Conservation (phyloP, 2,797 vertebrate genomes). For the Trichosurus vulpecula region DNA sequence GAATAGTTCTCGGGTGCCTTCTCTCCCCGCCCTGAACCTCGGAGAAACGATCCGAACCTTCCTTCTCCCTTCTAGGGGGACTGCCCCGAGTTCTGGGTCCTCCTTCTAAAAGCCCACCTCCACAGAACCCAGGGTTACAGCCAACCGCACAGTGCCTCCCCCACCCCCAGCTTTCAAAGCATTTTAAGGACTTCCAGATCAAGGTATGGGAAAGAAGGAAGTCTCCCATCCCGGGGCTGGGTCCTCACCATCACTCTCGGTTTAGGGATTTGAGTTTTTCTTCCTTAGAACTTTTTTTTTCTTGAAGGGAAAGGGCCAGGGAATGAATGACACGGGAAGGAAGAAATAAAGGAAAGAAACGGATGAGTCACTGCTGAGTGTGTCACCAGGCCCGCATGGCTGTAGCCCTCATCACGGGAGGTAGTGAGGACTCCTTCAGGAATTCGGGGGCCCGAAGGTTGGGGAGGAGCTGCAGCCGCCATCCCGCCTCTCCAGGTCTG, state of each 20-base stretch:
- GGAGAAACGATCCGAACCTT: neutral
- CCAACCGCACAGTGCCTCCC: neutral
- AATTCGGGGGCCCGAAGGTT: constrained; percentile 41
- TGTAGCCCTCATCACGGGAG: constrained; percentile 66
- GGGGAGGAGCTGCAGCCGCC: neutral
- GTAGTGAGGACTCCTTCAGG: constrained; percentile 59
- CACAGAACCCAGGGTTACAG: neutral
- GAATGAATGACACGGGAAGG: constrained; percentile 52
- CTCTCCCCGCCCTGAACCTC: neutral
- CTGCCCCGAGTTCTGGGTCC: neutral
- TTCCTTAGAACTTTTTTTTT: neutral
- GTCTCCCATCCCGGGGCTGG: neutral
- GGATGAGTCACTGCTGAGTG: constrained; percentile 71
- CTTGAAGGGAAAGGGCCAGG: constrained; percentile 66
- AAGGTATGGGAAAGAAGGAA: neutral
- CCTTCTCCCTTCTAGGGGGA: neutral
- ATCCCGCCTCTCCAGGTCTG: neutral
- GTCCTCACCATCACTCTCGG: neutral
- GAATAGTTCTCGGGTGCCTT: neutral
- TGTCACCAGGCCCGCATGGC: constrained; percentile 68
- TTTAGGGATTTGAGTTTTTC: constrained; percentile 41
- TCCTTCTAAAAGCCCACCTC: neutral
- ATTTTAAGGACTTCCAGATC: neutral
- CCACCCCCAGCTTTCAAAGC: neutral
- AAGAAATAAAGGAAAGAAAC: constrained; percentile 54